Evolutionary conservation across 2,113 vertebrate species (phyloP).

Genomic region (Silurus asotus): DNA sequence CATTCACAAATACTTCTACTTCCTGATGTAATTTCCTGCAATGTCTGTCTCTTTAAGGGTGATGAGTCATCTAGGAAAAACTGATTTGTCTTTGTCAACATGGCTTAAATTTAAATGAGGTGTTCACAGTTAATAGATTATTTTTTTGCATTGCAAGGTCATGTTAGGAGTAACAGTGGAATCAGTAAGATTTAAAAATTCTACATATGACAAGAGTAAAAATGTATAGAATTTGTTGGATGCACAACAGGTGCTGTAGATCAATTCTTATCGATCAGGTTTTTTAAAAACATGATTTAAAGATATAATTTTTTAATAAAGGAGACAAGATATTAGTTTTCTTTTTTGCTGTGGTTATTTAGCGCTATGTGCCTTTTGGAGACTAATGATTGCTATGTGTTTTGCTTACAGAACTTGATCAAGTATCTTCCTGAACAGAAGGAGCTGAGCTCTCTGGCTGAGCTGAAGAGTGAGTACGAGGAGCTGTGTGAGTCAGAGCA

Average conservation of each 20-base stretch:
- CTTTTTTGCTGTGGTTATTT: not conserved
- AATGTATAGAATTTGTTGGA: not conserved
- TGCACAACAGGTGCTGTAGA: not conserved
- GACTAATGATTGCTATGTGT: slow-evolving; percentile 23
- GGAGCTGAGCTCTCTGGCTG: slow-evolving; percentile 84
- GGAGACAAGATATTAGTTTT: not conserved
- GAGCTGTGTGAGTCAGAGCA: slow-evolving; percentile 95
- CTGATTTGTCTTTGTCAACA: not conserved
- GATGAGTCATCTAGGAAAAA: not conserved
- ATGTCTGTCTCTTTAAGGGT: not conserved
- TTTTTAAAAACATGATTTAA: too few species aligned
- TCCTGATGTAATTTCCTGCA: not conserved
- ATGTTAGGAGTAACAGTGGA: slow-evolving; percentile 3
- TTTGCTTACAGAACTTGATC: slow-evolving; percentile 84
- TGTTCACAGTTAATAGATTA: not conserved
- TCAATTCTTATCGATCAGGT: not conserved
- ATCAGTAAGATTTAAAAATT: slow-evolving; percentile 8
- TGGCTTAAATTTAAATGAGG: slow-evolving; percentile 23
- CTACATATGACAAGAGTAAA: not conserved
- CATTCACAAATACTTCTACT: not conserved
- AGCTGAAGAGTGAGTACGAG: slow-evolving; percentile 89
- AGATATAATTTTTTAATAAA: not conserved
- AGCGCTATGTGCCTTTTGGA: not conserved
- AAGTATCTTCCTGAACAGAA: slow-evolving; percentile 97
- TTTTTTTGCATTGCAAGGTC: slow-evolving; percentile 7